Conservation (phyloP, 1,140 invertebrate species). For the Neotoxoptera formosana region DNA sequence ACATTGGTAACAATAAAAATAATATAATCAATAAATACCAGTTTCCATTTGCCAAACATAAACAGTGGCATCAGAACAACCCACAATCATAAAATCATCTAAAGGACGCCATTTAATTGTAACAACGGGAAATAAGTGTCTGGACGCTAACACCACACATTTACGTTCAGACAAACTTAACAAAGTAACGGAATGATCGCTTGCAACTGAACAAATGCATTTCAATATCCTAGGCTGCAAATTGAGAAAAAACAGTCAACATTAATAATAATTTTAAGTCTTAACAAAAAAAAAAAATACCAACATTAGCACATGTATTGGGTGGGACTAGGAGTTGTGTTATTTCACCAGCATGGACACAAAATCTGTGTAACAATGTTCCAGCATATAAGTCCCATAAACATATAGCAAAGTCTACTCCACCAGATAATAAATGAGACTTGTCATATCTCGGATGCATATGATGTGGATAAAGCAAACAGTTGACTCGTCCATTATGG, state of each 20-base stretch:
- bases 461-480: constrained; percentile 93
- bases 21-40: constrained; percentile 65
- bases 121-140: constrained; percentile 95
- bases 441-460: constrained; percentile 92
- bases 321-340: constrained; percentile 92
- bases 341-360: constrained; percentile 93
- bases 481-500: constrained; percentile 93
- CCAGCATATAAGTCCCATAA: constrained; percentile 96
- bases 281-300: not conserved
- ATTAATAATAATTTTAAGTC: not conserved
- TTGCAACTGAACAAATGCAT: constrained; percentile 95
- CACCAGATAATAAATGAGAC: constrained; percentile 90
- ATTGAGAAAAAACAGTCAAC: constrained; percentile 55
- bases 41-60: constrained; percentile 99
- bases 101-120: constrained; percentile 96
- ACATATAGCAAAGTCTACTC: constrained; percentile 96
- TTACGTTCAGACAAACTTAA: constrained; percentile 93
- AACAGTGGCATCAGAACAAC: constrained; percentile 96
- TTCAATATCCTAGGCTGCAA: constrained; percentile 88
- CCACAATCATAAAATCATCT: constrained; percentile 98
- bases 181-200: constrained; percentile 95
- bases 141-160: constrained; percentile 92
- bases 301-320: constrained; percentile 80
- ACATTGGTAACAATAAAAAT: not conserved
- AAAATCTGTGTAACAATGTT: constrained; percentile 90